Base-by-base conservation (phyloP, 2,797 vertebrate genomes). In the Malacoraja senta region DNA sequence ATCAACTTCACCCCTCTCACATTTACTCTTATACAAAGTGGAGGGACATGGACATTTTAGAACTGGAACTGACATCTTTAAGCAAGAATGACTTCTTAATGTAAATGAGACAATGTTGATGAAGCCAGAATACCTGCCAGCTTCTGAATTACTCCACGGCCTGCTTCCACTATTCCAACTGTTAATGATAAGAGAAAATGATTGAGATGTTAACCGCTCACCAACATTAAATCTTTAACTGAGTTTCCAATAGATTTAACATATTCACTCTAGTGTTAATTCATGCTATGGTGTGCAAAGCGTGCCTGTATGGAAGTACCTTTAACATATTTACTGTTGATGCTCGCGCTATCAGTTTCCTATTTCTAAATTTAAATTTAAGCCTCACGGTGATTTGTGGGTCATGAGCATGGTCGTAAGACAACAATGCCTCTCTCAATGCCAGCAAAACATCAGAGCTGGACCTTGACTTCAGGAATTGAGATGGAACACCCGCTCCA, bases 331-430 rank as follows among this genome's bases (percentile, higher is more conserved):
- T 38, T 79, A 32, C 32, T 0, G 32, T 35, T 38, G 77, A 79
- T 38, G 32, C 21, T 1, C 32, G 38, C 15, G 38, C 38, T 79
- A 17, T 15, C 1, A 1, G 9, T 84, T 61, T 61, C 38, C 53
- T 58, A 32, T 26, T 84, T 84, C 38, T 2, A 61, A 84, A 84
- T 84, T 53, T 61, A 84, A 84, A 63, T 58, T 53, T 79, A 35
- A 79, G 32, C 32, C 76, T 32, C 77, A 35, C 13, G 29, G 26
- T 13, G 21, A 63, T 53, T 61, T 24, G 53, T 61, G 53, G 9
- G 53, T 93, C 58, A 68, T 21, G n/a, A 93, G 93, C 21, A 91
- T 38, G n/a, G 94, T 94, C 94, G 44, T 44, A 44, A 44, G 44
- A 44, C 44, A 44, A 44, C 44, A 44, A 44, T 44, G 44, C 44